Base-by-base conservation (phyloP, 2,113 vertebrate genomes). In the Polyodon spathula region DNA sequence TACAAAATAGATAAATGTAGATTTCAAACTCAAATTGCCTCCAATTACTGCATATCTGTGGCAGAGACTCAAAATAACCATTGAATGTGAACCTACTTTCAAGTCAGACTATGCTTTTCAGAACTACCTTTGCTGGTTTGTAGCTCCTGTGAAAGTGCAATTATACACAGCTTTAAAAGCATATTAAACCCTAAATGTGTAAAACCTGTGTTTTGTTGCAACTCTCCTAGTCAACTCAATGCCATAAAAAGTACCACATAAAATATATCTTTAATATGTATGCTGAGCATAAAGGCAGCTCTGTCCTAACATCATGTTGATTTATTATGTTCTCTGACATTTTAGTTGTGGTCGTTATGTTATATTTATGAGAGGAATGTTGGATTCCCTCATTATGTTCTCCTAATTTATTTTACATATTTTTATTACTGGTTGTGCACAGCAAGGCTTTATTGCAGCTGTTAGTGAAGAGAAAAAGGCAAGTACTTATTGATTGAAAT, bases 361-460 rank as follows among this genome's bases (percentile, higher is more conserved):
- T 85, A 87, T 88, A 89, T 88, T 90, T 89, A 88, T 88, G 88
- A 84, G 82, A 84, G 84, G 84, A 86, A 88, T 91, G 90, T 89
- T 89, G 88, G 89, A 91, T 92, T 90, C 78, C 86, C 90, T 95
- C 92, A 95, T 95, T 95, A 95, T 93, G 90, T 90, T 91, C 83
- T 90, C 88, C 90, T 95, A 93, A 93, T 96, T 94, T 95, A 94
- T 94, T 97, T 95, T 94, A 90, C 91, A 94, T 93, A 93, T 89
- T 95, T 96, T 95, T 97, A 95, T 86, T 81, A 82, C 79, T 85
- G 76, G 82, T 83, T 82, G 82, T 84, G 80, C 81, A 89, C 89
- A 87, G 88, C 84, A 89, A 92, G 88, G 85, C 89, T 94, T 94
- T 95, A 92, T 89, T 86, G 88, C 92, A 89, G 91, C 88, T 91